Base-by-base conservation (phyloP, 2,888 invertebrate genomes). In the Litoditis marina region DNA sequence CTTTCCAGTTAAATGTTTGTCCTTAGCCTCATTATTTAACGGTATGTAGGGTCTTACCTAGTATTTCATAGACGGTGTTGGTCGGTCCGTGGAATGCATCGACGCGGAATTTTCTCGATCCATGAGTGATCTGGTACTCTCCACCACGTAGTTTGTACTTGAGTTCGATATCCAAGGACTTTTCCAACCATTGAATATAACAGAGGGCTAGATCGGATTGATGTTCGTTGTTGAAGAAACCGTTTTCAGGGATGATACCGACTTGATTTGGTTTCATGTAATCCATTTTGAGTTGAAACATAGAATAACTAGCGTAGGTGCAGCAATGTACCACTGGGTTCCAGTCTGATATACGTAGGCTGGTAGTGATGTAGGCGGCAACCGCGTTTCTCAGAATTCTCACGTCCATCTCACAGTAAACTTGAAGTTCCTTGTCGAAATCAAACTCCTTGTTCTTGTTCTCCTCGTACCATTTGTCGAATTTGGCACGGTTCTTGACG, bases 341-440 rank as follows among this genome's bases (percentile, higher is more conserved):
- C 39, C 49, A 49, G 16, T 22, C 49, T 16, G 49, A 13, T 49
- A 22, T 13, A 11, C 11, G 11, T 11, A 22, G 8, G 11, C 8
- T 22, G 11, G n/a, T 11, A 13, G 11, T 22, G 11, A 49, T 49
- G 22, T 49, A 49, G 8, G 8, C n/a, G 16, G 11, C n/a, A 13
- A 13, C 11, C 11, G 16, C 13, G 8, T 49, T 19, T 13, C 11
- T 22, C 11, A 49, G 22, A 49, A 49, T 49, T 13, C 22, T 8
- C 16, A 49, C 49, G n/a, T 49, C 49, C 49, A 49, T 49, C 11
- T 16, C 16, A 19, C 49, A 49, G 49, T 49, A 49, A 11, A 11
- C 16, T 22, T 13, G n/a, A 22, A 49, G 8, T 19, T 49, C 49
- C 49, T 49, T 49, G 22, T 49, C 49, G 22, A 49, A 49, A 49